Evolutionary conservation across 2,888 invertebrate genomes (phyloP), one percentile per base, ranked within the genome.

Genomic region (Spisula solida): DNA sequence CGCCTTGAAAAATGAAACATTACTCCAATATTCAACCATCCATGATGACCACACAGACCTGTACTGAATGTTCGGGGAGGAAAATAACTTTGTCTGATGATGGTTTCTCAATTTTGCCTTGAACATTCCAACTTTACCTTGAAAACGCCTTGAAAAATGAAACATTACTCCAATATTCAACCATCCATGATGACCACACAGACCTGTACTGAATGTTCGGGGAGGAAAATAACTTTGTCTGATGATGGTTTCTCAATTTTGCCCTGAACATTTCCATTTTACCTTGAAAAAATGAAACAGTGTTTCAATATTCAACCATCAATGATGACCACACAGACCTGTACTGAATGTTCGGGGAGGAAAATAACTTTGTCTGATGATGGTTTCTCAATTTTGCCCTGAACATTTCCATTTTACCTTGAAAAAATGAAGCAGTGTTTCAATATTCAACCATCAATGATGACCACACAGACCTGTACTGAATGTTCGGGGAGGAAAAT

Each of bases 321-420:
- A 56, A 85, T 85, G 85, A 85, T 80, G 79, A 80, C 56, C 18
- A 25, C 85, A 85, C 85, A 85, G 85, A 85, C 85, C 66, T 85
- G 85, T 85, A 80, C 85, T 80, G 85, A 85, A 41, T 31, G 47
- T 29, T 25, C 0, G 60, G 79, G 34, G 56, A 56, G 20, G 75
- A 75, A 0, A 75, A 14, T 5, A 6, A 66, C 16, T 31, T 18
- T 75, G 75, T 75, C 75, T 75, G 75, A 75, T 75, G 75, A 75
- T 34, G 34, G 75, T 18, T 41, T 41, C 41, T 8, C 41, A 41
- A 41, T 41, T 5, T 41, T 41, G 2, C 2, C 41, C 8, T 41
- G 41, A 41, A 41, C 2, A 41, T 2, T 41, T 41, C 41, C 2
- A 41, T 41, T 41, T 41, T 41, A 41, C 41, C 41, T 41, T 41